Conservation (phyloP, 1,140 invertebrate species). For the Potamilus streckersoni region DNA sequence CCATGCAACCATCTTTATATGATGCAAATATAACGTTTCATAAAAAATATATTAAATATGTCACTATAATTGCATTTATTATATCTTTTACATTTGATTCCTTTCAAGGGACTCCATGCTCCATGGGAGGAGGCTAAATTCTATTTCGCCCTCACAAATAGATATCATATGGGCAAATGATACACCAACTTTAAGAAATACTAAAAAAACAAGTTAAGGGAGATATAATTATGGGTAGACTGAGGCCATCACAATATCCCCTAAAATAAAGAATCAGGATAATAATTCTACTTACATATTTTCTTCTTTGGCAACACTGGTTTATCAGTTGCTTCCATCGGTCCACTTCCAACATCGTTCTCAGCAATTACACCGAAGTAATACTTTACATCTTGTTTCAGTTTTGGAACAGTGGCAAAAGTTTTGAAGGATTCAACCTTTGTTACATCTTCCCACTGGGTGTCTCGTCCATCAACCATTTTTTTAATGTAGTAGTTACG, state of each 20-base stretch:
- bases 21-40: too few species aligned
- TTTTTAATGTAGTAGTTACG: slow-evolving; percentile 87
- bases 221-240: too few species aligned
- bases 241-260: neutral
- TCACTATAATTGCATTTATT: too few species aligned
- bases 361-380: slow-evolving; percentile 95
- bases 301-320: slow-evolving; percentile 94
- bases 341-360: slow-evolving; percentile 96
- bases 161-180: too few species aligned
- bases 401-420: slow-evolving; percentile 83
- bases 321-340: slow-evolving; percentile 87
- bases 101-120: too few species aligned
- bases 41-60: too few species aligned
- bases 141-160: too few species aligned
- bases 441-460: slow-evolving; percentile 74
- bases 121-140: too few species aligned
- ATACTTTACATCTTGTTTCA: slow-evolving; percentile 95
- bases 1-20: too few species aligned
- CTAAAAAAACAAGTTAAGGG: too few species aligned
- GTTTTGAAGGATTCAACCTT: slow-evolving; percentile 75
- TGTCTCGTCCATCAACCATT: slow-evolving; percentile 76
- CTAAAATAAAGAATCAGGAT: neutral
- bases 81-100: too few species aligned
- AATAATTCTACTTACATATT: slow-evolving; percentile 74
- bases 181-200: too few species aligned